phyloP scores from a whole-genome alignment of 2,797 vertebrate genomes.

The Pagetopsis macropterus region DNA sequence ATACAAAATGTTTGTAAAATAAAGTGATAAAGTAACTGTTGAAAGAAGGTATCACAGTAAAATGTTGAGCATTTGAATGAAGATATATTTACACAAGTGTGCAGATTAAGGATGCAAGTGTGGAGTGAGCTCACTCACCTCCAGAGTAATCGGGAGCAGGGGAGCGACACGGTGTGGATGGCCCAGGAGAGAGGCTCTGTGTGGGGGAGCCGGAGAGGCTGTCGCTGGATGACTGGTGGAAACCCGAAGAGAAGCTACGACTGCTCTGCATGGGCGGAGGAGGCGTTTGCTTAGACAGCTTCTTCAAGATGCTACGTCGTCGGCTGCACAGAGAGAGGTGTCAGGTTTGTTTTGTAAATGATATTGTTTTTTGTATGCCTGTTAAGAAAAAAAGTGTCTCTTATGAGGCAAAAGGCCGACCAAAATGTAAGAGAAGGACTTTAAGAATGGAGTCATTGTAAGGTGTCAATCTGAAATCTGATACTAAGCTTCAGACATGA shows the following conservation, averaged over 20 bases:
- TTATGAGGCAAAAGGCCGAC: not conserved
- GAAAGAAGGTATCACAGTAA: too few relatives aligned
- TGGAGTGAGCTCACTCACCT: constrained; percentile 75
- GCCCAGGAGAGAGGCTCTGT: constrained; percentile 86
- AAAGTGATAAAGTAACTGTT: too few relatives aligned
- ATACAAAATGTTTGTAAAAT: too few relatives aligned
- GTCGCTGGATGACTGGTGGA: constrained; percentile 93
- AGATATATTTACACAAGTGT: too few relatives aligned
- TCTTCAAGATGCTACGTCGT: constrained; percentile 90
- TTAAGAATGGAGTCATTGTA: not conserved
- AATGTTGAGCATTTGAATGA: too few relatives aligned
- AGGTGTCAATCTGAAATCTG: not conserved
- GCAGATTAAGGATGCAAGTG: not conserved
- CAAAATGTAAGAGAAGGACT: not conserved
- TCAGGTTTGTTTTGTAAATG: not conserved
- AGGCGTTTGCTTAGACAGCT: constrained; percentile 88
- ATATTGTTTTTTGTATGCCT: too few relatives aligned
- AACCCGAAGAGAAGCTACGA: constrained; percentile 92
- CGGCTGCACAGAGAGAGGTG: constrained; percentile 65
- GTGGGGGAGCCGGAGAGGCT: constrained; percentile 89
- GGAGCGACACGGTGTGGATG: constrained; percentile 87
- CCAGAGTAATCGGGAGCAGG: constrained; percentile 87
- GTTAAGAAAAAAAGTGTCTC: not conserved
- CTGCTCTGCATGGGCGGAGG: constrained; percentile 88
- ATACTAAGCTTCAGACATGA: not conserved